A percentile compares a stretch with the other conserved stretches of the same genome.
Conservation (phyloP, 2,113 vertebrate species). For the Pseudopodoces humilis region DNA sequence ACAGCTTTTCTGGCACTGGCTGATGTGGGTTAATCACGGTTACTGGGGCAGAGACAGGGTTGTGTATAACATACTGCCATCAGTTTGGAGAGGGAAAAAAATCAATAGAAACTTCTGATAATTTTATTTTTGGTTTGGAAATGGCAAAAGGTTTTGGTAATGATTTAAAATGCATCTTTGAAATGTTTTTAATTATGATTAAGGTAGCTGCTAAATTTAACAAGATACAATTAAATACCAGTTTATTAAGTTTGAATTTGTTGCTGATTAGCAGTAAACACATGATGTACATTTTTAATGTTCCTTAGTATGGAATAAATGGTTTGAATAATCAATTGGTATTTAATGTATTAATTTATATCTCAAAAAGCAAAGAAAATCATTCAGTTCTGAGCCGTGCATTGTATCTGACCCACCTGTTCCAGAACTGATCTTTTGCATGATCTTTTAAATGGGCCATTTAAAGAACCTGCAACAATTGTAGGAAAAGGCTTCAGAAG, state of each 20-base stretch:
- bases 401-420: not conserved
- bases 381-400: not conserved
- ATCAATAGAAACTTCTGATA: not conserved
- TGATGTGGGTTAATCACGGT: not conserved
- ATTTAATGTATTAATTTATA: constrained; percentile 31
- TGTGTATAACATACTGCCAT: not conserved
- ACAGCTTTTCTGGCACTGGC: constrained; percentile 23
- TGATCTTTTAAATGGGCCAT: no score
- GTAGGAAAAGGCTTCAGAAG: not conserved
- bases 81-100: not conserved
- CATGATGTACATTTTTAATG: not conserved
- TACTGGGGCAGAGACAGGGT: not conserved
- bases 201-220: constrained; percentile 57
- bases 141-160: constrained; percentile 1
- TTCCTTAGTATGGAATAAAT: constrained; percentile 50
- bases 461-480: not conserved
- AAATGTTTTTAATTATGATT: constrained; percentile 47
- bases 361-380: not conserved
- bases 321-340: constrained; percentile 33
- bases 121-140: constrained; percentile 4
- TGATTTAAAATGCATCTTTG: constrained; percentile 33
- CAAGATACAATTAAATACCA: constrained; percentile 61
- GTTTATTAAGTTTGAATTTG: constrained; percentile 38
- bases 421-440: not conserved
- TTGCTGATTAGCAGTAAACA: not conserved